Base-by-base conservation (phyloP, 2,797 vertebrate species). In the Pangasius djambal region DNA sequence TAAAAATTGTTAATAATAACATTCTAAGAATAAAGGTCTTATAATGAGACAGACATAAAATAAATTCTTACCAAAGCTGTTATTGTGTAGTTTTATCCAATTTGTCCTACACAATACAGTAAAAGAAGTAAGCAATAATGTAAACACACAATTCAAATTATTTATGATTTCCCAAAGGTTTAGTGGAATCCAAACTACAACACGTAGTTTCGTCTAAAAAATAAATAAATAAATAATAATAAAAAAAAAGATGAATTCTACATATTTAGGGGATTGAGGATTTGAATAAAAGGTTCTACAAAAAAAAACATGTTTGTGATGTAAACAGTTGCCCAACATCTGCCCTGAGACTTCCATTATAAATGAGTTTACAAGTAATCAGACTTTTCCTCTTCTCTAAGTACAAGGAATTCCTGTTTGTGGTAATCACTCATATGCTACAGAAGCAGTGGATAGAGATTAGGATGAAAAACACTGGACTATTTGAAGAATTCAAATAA, bases 401-500 rank as follows among this genome's bases (percentile, higher is more conserved):
- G 59, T 28, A 65, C 31, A 70, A 3, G 48, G 20, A 25, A 28
- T 55, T 70, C 13, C 48, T 70, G 59, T 83, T 65, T 48, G 61
- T 83, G 28, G 59, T 48, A 16, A 44, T 65, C 40, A 48, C 81
- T 63, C 25, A 44, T n/a, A 82, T 40, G n/a, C 65, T 69, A 37
- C 18, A 70, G 65, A 34, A 70, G 28, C 40, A 67, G 18, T 55
- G n/a, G 18, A 34, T 52, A 70, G n/a, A 52, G 61, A 67, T 84
- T 52, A 52, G n/a, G 12, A 34, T 52, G 9, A 59, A 67, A 74
- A 86, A 67, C 28, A 12, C 52, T 50, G 3, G 6, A 59, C 67
- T 25, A 86, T 74, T 55, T 87, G 20, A 84, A 50, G 52, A 61
- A 74, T 63, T 57, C 13, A 40, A 28, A 72, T 74, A 59, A 86